Conservation (phyloP, 2,113 vertebrate species). For the Zapornia atra region DNA sequence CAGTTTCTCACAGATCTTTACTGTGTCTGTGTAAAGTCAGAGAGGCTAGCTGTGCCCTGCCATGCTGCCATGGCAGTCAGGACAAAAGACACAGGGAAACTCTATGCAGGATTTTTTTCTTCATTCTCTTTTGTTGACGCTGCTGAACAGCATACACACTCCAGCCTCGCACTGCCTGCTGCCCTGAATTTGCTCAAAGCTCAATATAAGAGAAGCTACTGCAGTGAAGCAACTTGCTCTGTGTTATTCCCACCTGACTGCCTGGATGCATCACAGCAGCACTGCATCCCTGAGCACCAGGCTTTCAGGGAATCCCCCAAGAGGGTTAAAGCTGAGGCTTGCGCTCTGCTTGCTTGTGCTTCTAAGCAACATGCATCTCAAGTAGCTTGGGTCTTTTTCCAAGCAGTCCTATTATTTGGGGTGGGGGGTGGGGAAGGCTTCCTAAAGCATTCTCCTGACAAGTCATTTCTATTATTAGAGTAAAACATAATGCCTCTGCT, state of each 20-base stretch:
- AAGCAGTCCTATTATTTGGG: constrained; percentile 29
- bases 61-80: not conserved
- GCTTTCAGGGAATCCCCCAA: not conserved
- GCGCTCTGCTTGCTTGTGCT: not conserved
- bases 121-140: not conserved
- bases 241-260: no score
- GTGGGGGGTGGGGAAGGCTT: constrained; percentile 33
- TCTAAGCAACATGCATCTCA: constrained; percentile 46
- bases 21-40: not conserved
- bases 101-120: not conserved
- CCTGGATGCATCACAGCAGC: not conserved
- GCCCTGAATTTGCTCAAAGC: not conserved
- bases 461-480: constrained; percentile 38
- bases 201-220: not conserved
- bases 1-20: not conserved
- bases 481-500: not conserved
- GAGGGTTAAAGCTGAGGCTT: constrained; percentile 51
- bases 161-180: not conserved
- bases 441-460: constrained; percentile 36
- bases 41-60: not conserved
- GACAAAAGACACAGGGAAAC: not conserved
- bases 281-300: not conserved
- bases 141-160: not conserved
- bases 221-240: not conserved
- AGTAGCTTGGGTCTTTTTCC: constrained; percentile 53